Conservation (phyloP, 2,888 invertebrate species). For the Rosalia funebris region DNA sequence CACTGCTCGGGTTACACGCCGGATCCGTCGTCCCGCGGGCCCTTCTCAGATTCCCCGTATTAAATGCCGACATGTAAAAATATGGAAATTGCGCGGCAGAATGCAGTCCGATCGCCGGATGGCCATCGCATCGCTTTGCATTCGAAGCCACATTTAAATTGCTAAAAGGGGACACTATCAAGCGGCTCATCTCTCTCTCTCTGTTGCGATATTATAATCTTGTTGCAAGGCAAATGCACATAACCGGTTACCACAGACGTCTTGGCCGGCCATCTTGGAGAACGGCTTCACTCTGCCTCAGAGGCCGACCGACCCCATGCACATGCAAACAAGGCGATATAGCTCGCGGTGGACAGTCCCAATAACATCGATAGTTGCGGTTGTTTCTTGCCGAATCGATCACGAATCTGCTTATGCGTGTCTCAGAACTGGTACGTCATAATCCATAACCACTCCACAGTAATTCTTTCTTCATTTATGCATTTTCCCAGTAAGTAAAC, state of each 20-base stretch:
- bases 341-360: conserved; percentile 21
- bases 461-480: no score
- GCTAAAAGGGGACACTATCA: conserved; percentile 65
- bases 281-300: conserved; percentile 30
- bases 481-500: no score
- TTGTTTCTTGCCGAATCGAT: conserved; percentile 2
- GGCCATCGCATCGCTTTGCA: conserved; percentile 61
- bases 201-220: conserved; percentile 63
- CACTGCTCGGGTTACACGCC: conserved; percentile 49
- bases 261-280: conserved; percentile 60
- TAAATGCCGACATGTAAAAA: conserved; percentile 51
- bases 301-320: conserved; percentile 37
- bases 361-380: conserved; percentile 8
- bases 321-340: conserved; percentile 53
- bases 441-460: no score
- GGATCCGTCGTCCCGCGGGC: conserved; percentile 25
- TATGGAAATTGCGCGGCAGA: conserved; percentile 54
- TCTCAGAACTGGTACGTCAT: neutral
- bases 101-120: conserved; percentile 55
- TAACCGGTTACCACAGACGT: conserved; percentile 62
- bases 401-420: neutral
- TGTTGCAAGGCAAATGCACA: conserved; percentile 63
- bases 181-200: conserved; percentile 60
- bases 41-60: conserved; percentile 36
- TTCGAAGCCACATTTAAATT: conserved; percentile 65